Evolutionary conservation across 2,113 vertebrate genomes (phyloP), one percentile per base, ranked within the genome.

Genomic region (Laticauda laticaudata): DNA sequence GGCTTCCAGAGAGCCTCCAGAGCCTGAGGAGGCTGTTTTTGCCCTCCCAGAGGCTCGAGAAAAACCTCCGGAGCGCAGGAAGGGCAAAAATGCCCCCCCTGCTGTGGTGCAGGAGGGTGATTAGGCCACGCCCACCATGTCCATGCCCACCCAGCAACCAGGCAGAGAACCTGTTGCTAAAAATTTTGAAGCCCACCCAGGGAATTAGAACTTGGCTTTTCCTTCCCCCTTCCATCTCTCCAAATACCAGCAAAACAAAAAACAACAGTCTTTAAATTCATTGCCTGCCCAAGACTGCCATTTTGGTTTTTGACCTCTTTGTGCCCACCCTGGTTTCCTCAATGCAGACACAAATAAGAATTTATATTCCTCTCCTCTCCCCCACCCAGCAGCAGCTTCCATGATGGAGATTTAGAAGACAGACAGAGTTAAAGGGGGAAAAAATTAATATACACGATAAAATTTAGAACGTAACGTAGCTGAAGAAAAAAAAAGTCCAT

Each of bases 381-480:
- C 1, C 34, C 34, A 15, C 15, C 39, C 54, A 11, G 93, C 18
- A 1, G 85, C 34, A 93, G 91, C 91, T 88, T 55, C 69, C 39
- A 87, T 92, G 61, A 88, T 45, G 10, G 88, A 91, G 11, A 86
- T 86, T 94, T 95, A 93, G 96, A 96, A 95, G 15, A 90, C 57
- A 86, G 85, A 91, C 92, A 9, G 45, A 94, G 92, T 91, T 95
- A 96, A 95, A 21, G 57, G 5, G 56, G 4, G 9, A 2, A 2
- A 4, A 95, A 96, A 85, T 94, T 96, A 95, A 95, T 94, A 96
- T 93, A 93, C 96, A 92, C 94, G 95, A 96, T 96, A 95, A 96
- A 97, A 97, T 93, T 92, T 95, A 94, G 92, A 92, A 59, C 10
- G 92, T 94, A 94, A 59, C 14, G 92, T 94, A 94, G 92, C 95